Conservation (phyloP, 2,113 vertebrate species). For the Nothobranchius kuhntae region DNA sequence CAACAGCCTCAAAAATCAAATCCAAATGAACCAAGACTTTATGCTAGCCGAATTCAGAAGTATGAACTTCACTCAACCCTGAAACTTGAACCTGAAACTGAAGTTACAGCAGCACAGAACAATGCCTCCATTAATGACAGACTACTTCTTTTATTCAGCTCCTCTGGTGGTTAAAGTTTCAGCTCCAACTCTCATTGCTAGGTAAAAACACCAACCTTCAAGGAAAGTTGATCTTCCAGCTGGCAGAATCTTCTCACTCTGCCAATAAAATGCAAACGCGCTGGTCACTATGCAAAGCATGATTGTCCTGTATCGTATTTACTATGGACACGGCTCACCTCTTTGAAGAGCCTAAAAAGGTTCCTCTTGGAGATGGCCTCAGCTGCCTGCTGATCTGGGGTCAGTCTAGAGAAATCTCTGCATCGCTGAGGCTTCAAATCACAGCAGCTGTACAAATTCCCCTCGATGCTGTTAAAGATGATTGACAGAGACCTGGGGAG, state of each 20-base stretch:
- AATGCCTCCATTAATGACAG: too few species aligned
- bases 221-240: slow-evolving; percentile 33
- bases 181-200: background rate
- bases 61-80: too few species aligned
- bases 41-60: too few species aligned
- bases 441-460: slow-evolving; percentile 79
- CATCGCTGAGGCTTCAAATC: slow-evolving; percentile 91
- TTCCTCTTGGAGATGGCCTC: slow-evolving; percentile 82
- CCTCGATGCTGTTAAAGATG: slow-evolving; percentile 86
- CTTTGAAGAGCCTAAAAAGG: slow-evolving; percentile 85
- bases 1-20: background rate
- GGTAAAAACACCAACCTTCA: slow-evolving; percentile 43
- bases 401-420: slow-evolving; percentile 85
- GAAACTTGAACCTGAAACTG: too few species aligned
- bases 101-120: too few species aligned
- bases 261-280: slow-evolving; percentile 19
- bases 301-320: background rate
- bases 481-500: slow-evolving; percentile 88
- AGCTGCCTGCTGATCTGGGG: slow-evolving; percentile 81
- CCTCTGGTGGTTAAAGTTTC: background rate
- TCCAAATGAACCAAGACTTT: too few species aligned
- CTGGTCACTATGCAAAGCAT: rapidly evolving
- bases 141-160: too few species aligned
- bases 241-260: slow-evolving; percentile 48
- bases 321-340: slow-evolving; percentile 74